Conservation (phyloP, 2,797 vertebrate species). For the Sebastes kiyomatsui region DNA sequence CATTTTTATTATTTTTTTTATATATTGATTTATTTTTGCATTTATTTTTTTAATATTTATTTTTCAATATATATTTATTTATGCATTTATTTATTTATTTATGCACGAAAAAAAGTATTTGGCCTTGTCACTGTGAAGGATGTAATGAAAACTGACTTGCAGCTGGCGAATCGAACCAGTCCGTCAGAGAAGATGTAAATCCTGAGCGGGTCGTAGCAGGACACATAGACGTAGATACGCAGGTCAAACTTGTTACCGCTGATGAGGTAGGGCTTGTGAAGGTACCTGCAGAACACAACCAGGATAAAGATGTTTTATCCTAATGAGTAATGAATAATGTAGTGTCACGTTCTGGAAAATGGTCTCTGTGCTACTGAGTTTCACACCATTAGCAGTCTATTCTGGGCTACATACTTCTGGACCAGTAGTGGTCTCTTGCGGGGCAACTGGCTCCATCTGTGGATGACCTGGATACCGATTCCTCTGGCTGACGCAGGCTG, state of each 20-base stretch:
- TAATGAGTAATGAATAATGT: too few species aligned
- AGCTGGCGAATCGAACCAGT: constrained; percentile 97
- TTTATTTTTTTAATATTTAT: too few species aligned
- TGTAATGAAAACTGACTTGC: constrained; percentile 87
- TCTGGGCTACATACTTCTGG: constrained; percentile 76
- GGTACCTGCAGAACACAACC: constrained; percentile 81
- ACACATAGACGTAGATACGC: constrained; percentile 96
- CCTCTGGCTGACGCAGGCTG: constrained; percentile 97
- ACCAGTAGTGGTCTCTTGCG: constrained; percentile 93
- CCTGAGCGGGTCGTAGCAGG: constrained; percentile 93
- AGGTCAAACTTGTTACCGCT: constrained; percentile 97
- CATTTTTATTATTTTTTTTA: too few species aligned
- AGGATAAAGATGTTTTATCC: background rate
- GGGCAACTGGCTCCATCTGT: constrained; percentile 98
- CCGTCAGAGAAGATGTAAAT: constrained; percentile 96
- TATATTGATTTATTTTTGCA: too few species aligned
- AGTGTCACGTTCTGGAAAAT: background rate
- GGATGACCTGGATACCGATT: constrained; percentile 96
- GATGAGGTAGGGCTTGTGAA: constrained; percentile 99
- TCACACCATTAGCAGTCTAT: background rate
- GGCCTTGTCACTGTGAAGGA: too few species aligned
- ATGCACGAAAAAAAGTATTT: background rate
- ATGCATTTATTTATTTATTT: too few species aligned
- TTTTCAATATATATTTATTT: too few species aligned
- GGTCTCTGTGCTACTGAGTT: background rate